Evolutionary conservation across 2,888 invertebrate genomes (phyloP), one percentile per base, ranked within the genome.

Genomic region (Dendrolimus houi): DNA sequence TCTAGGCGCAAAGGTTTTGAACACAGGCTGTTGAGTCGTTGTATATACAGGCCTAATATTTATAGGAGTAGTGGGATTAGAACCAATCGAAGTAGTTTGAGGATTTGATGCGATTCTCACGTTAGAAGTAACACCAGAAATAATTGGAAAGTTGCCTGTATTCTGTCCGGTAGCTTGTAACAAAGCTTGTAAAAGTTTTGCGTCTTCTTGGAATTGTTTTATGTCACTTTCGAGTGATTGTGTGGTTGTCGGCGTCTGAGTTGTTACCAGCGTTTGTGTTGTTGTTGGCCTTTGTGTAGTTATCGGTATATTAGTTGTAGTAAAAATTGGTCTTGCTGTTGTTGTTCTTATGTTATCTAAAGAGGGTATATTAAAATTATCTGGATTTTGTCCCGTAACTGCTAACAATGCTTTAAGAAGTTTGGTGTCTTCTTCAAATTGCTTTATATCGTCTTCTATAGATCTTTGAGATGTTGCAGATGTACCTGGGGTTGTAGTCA

Each of bases 361-460:
- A 57, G 73, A 75, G 17, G 88, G 87, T 68, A 89, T 75, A 61
- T 87, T 87, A 52, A 87, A 71, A 53, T 74, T 77, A 29, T 76
- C 76, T 60, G 88, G 85, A 65, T 88, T 82, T 71, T 87, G 85
- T 2, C 88, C 87, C 8, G 85, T 90, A 41, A 85, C 87, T 70
- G 84, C 79, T 64, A 90, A 76, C 29, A 89, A 73, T 2, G 87
- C 90, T 74, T 91, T 80, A 60, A 89, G 68, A 57, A 91, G 72
- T 68, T 85, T 85, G 8, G 89, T 84, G 59, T 91, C 91, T 72
- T 90, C 85, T 69, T 91, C 85, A 65, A 87, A 87, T 60, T 89
- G 87, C 57, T 77, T 80, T 12, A 91, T 79, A 58, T 91, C 91
- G 40, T 89, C 88, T 70, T 90, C 83, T 57, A 91, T 76, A 42